These are phyloP conservation scores for Arctia plantaginis DNA, from an alignment of 2,888 invertebrate genomes.

Conservation along the genomic window DNA sequence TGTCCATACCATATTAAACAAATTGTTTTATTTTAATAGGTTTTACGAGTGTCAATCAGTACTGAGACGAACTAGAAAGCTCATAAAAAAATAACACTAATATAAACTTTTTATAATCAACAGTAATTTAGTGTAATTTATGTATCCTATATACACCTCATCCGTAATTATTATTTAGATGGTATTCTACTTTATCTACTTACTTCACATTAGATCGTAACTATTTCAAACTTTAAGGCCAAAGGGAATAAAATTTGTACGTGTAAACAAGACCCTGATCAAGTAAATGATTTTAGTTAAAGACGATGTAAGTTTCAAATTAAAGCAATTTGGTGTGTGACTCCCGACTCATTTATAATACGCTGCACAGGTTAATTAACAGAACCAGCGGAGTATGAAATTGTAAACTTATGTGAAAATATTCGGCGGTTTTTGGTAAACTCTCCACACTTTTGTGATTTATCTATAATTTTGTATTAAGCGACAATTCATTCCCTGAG, in stretches of 20 bases:
- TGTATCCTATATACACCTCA: no score
- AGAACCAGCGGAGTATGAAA: slow-evolving; percentile 75
- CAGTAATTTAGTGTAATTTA: no score
- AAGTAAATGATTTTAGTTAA: slow-evolving; percentile 57
- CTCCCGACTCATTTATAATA: slow-evolving; percentile 73
- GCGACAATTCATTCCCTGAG: slow-evolving; percentile 49
- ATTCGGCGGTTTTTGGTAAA: slow-evolving; percentile 67
- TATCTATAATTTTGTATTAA: slow-evolving; percentile 54
- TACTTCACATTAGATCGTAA: slow-evolving; percentile 35
- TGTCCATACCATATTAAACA: no score
- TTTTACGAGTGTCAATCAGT: no score
- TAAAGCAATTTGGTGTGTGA: slow-evolving; percentile 58
- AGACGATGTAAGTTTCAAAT: slow-evolving; percentile 65
- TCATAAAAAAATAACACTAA: no score
- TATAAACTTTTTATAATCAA: no score
- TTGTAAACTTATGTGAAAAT: slow-evolving; percentile 79
- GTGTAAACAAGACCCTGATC: slow-evolving; percentile 54
- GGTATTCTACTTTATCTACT: neutral
- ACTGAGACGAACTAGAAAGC: no score
- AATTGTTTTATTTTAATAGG: no score
- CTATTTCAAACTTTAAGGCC: slow-evolving; percentile 43
- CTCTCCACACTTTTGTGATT: slow-evolving; percentile 48
- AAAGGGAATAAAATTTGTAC: slow-evolving; percentile 52
- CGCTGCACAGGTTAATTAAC: slow-evolving; percentile 79
- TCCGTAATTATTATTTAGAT: neutral